Evolutionary conservation across 1,140 invertebrate genomes (phyloP).

Genomic region (Cotesia typhae): DNA sequence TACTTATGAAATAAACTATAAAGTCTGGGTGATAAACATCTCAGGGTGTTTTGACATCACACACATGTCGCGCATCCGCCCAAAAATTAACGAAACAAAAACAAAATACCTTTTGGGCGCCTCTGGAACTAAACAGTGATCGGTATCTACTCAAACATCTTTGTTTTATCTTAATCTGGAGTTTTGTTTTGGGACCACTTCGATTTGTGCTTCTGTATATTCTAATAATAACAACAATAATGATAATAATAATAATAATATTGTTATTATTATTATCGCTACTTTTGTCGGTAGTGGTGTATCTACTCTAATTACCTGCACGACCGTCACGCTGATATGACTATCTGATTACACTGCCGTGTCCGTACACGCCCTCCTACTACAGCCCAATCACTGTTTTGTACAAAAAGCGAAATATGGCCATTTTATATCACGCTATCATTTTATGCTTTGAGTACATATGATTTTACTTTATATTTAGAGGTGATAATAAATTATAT

Average conservation of each 20-base stretch:
- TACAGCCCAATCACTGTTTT: conserved; percentile 20
- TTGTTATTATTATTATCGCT: too few species aligned
- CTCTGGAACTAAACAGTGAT: too few species aligned
- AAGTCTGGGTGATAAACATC: conserved; percentile 55
- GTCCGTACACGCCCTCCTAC: conserved; percentile 34
- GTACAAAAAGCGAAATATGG: conserved; percentile 4
- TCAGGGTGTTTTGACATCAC: conserved; percentile 60
- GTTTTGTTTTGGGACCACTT: too few species aligned
- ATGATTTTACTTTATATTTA: background rate
- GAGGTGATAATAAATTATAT: too few species aligned
- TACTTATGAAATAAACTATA: too few species aligned
- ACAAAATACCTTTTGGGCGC: conserved; percentile 5
- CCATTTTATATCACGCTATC: background rate
- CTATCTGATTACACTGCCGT: conserved; percentile 35
- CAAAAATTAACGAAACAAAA: background rate
- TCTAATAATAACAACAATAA: background rate
- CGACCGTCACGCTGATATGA: conserved; percentile 38
- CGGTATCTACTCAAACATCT: too few species aligned
- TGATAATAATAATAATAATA: too few species aligned
- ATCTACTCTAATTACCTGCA: conserved; percentile 43
- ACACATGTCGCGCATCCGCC: conserved; percentile 57
- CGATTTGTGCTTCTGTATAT: background rate
- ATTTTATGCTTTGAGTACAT: background rate
- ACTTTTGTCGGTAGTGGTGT: too few species aligned
- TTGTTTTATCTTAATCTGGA: background rate